These are phyloP conservation scores for Clostera curtula DNA, from an alignment of 2,888 invertebrate genomes.

Conservation along the genomic window DNA sequence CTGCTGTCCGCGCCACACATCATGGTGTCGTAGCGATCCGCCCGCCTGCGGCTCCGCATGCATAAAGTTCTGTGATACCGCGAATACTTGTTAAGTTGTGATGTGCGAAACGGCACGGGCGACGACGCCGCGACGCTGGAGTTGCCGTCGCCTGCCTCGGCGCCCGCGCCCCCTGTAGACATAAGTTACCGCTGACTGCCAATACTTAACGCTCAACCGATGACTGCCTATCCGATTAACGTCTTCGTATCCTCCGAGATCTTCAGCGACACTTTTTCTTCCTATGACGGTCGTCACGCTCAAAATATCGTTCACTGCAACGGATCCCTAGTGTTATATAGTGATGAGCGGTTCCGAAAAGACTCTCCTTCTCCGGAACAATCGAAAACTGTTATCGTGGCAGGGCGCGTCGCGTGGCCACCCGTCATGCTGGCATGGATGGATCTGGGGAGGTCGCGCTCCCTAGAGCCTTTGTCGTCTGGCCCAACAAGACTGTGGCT, in stretches of 20 bases:
- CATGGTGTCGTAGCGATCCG: conserved; percentile 88
- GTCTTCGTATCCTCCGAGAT: conserved; percentile 39
- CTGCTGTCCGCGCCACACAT: conserved; percentile 97
- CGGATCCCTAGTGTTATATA: conserved; percentile 22
- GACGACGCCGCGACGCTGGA: conserved; percentile 58
- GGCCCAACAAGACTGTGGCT: conserved; percentile 30
- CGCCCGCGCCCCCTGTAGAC: conserved; percentile 65
- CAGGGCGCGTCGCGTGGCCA: conserved; percentile 40
- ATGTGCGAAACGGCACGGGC: conserved; percentile 67
- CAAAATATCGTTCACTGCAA: conserved; percentile 26
- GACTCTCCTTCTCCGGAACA: conserved; percentile 30
- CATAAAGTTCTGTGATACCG: conserved; percentile 80
- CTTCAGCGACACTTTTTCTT: conserved; percentile 40
- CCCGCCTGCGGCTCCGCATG: conserved; percentile 69
- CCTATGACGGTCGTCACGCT: conserved; percentile 34
- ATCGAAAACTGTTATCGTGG: conserved; percentile 34
- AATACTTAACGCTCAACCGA: conserved; percentile 55
- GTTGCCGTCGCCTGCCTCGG: conserved; percentile 62
- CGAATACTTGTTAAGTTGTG: conserved; percentile 81
- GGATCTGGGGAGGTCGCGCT: conserved; percentile 16
- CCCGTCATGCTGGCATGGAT: conserved; percentile 10
- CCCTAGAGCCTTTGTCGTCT: conserved; percentile 36
- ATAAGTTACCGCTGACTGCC: conserved; percentile 68
- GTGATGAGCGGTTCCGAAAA: conserved; percentile 33
- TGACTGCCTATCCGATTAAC: conserved; percentile 56